Base-by-base conservation (phyloP, 2,888 invertebrate species). In the Digitonthophagus gazella region DNA sequence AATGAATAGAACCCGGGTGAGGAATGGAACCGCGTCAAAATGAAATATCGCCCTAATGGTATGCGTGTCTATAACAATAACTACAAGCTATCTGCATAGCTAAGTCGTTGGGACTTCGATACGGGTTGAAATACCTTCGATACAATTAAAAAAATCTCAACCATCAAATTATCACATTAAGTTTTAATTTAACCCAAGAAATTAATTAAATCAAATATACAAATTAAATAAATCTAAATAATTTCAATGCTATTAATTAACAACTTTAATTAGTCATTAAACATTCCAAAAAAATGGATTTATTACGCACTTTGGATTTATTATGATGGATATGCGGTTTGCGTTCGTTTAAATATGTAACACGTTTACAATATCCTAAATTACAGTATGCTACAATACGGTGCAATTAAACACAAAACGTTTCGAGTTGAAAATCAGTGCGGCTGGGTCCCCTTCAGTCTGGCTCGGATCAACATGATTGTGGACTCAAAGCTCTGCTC, bases 401-500 rank as follows among this genome's bases (percentile, higher is more conserved):
- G 28, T 11, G 28, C 28, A 44, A 44, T 44, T 44, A 44, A 44
- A 44, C 28, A 11, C 28, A 44, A 44, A 44, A 44, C 28, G 11
- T 44, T 44, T 44, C 11, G 28, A 44, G 11, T 78, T 79, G 77
- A 77, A 76, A 75, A 76, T 76, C 76, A 74, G 61, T 20, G 61
- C 18, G 61, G n/a, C n/a, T 16, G 18, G 20, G 16, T 61, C 18
- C 61, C 61, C 72, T 74, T 73, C 76, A 20, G 61, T 20, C 16
- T n/a, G 20, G 14, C 19, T 19, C 16, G 61, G 16, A 57, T 18
- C 61, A 20, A 61, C 73, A 75, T 78, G 79, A 79, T 79, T 79
- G 78, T 78, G 77, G 78, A 80, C 80, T 79, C 76, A 75, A 75
- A 76, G 76, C 75, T 44, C 28, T 44, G 76, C 76, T 77, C 77